Base-by-base conservation (phyloP, 1,140 invertebrate genomes). In the Drosophila navojoa region DNA sequence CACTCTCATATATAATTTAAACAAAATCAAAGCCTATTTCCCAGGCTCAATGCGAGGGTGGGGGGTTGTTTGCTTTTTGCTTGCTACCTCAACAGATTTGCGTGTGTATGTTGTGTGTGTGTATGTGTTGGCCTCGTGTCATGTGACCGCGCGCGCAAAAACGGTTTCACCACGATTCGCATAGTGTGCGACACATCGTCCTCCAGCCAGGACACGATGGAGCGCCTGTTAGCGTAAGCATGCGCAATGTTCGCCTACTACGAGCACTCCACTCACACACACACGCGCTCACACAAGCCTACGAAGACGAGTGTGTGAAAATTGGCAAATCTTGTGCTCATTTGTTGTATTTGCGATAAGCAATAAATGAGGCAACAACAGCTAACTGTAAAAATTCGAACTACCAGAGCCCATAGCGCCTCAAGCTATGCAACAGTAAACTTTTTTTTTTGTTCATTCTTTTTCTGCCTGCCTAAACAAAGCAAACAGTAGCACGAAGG, bases 111-210 rank as follows among this genome's bases (percentile, higher is more conserved):
- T 77, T 55, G 63, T 58, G 45, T 58, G 57, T 59, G 50, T 44
- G 59, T 53, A 61, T 78, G 57, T 77, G 58, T 60, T 62, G 62
- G 60, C 62, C 50, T 86, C 79, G 72, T 73, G 81, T 87, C 81
- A 87, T 86, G 81, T 86, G 82, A 86, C 82, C 82, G 82, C 82
- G 82, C 84, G 84, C 82, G 84, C 84, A 79, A 86, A 84, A 73
- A 73, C 68, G 16, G 68, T 71, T 71, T 49, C 25, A 71, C 53
- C 61, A 69, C 64, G 57, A 50, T 61, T 61, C 52, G 38, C 50
- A 61, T 74, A 60, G 53, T 57, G 52, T 63, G 25, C 53, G 58
- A 45, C 40, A 40, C 69, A 69, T 66, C 63, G 73, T 76, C 47
- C 57, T 71, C 35, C 35, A 38, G 64, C 57, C 69, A 64, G 77